Base-by-base conservation (phyloP, 1,140 invertebrate genomes). In the Caenorhabditis brenneri region DNA sequence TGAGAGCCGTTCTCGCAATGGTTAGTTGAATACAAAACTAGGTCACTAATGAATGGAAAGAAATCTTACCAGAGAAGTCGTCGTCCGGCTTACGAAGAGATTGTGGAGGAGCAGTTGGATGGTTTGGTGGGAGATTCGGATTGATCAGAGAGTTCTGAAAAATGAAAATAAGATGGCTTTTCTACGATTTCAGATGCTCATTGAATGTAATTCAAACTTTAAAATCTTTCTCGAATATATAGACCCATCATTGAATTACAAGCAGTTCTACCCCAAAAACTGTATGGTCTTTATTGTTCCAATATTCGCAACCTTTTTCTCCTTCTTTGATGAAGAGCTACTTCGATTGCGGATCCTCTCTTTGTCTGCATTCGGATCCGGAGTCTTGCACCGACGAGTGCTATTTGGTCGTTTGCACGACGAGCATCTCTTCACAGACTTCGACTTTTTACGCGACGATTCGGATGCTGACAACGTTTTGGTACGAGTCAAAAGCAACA, bases 61-160 rank as follows among this genome's bases (percentile, higher is more conserved):
- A 27, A 60, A 60, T 15, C 6, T 60, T 60, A 83, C 82, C 82
- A 19, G 48, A 55, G n/a, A 74, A 46, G 16, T 74, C 36, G 39
- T 83, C 42, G n/a, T 83, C 82, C 27, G 69, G 82, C 31, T 80
- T 83, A 9, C 49, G 39, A 46, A 83, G 48, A 1, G 36, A 48
- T 39, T 83, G 82, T 29, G 82, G 82, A 49, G 82, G 82, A 27
- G 82, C 82, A 27, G 82, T 55, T 29, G 82, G 82, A 24, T 83
- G 58, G 24, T 79, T 80, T 58, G 79, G 48, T 39, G 46, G 48
- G 16, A 74, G n/a, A 24, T 74, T 74, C 19, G 79, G 79, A 22
- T 80, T 69, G 6, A 83, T 48, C 1, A 83, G 48, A 1, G 82
- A 83, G 49, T 83, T 83, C 82, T 83, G 69, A 79, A 83, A 69